phyloP scores from a whole-genome alignment of 2,888 invertebrate species.

The Drosophila paranaensis region DNA sequence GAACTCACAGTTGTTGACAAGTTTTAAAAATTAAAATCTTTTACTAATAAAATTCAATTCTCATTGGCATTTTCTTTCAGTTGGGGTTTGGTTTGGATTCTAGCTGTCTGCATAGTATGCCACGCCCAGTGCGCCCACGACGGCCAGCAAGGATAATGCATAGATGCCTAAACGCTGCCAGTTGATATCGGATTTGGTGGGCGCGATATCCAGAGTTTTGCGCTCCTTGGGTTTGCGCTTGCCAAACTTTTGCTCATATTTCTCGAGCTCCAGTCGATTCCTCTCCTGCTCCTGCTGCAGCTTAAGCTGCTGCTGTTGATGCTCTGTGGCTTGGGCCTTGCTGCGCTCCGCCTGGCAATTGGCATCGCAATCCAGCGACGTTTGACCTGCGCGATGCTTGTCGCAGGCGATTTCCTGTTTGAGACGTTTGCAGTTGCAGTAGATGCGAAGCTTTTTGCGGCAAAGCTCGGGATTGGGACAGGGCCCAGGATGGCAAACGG shows the following conservation, averaged over 20 bases:
- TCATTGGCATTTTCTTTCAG: constrained; percentile 16
- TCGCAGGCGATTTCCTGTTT: constrained; percentile 91
- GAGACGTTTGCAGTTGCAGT: constrained; percentile 91
- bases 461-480: constrained; percentile 90
- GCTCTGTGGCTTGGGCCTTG: constrained; percentile 85
- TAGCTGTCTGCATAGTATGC: constrained; percentile 78
- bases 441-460: constrained; percentile 91
- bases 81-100: constrained; percentile 8
- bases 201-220: constrained; percentile 74
- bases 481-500: constrained; percentile 90
- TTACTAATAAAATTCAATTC: constrained; percentile 30
- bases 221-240: constrained; percentile 87
- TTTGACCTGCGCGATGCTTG: constrained; percentile 84
- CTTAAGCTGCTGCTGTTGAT: constrained; percentile 86
- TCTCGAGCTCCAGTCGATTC: constrained; percentile 90
- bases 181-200: constrained; percentile 51
- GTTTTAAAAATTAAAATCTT: constrained; percentile 11
- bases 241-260: constrained; percentile 91
- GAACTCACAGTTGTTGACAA: constrained; percentile 31
- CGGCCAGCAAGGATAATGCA: constrained; percentile 46
- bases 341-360: constrained; percentile 87
- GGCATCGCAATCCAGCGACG: constrained; percentile 87
- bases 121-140: constrained; percentile 69
- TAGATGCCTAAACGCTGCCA: constrained; percentile 67
- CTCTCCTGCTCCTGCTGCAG: constrained; percentile 86